Evolutionary conservation across 2,797 vertebrate genomes (phyloP), one percentile per base, ranked within the genome.

Genomic region (Silurus aristotelis): DNA sequence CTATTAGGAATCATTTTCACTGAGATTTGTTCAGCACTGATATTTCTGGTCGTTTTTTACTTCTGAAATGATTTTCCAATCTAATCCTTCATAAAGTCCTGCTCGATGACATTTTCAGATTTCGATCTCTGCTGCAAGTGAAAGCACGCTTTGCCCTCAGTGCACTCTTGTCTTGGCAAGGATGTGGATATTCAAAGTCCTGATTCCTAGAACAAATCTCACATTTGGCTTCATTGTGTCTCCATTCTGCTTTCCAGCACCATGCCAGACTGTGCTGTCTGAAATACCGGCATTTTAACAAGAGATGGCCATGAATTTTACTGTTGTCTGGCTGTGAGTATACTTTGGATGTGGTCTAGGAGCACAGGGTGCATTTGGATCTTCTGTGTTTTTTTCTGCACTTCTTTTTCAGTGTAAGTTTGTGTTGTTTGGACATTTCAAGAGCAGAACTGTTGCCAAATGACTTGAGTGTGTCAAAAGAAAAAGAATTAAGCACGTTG

Each of bases 91-190:
- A 15, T 15, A 14, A 46, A 80, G n/a, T 80, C 20, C 22, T 25
- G 13, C 22, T 15, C 3, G 14, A 48, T 63, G 4, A 52, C 25
- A 52, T 66, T 64, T 63, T 79, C 61, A 25, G 22, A 64, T 52
- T 27, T 66, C 43, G 63, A 14, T 64, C 12, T 79, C 60, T 12
- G 15, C 8, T 17, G 58, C 60, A 46, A 63, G 38, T 25, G 38
- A 58, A 25, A 64, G 78, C 72, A 75, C 87, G 8, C 25, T 46
- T 88, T 85, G 84, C 83, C 89, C 88, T 92, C 84, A 86, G 82
- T 90, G 84, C 87, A 87, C 88, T 89, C 86, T 48, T 70, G 80
- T 52, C 85, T 85, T 89, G 89, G 89, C 88, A 22, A 66, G 80
- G 46, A 63, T 22, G 79, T 75, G n/a, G 61, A 70, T 43, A 43